A percentile compares a stretch with the other conserved stretches of the same genome.
Conservation (phyloP, 2,797 vertebrate species). For the Distichodus sexfasciatus region DNA sequence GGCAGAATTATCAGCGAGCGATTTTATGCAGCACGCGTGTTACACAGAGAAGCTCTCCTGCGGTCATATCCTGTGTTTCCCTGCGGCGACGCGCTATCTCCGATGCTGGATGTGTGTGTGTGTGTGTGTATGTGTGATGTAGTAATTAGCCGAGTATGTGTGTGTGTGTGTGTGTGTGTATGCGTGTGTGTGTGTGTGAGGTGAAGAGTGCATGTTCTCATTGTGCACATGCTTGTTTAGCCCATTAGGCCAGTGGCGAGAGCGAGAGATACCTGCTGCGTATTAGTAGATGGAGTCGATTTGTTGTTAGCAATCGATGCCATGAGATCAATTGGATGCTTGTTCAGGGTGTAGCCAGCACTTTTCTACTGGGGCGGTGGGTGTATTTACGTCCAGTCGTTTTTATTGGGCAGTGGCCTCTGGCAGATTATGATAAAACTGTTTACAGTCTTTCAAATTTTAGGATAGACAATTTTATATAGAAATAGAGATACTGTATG, state of each 20-base stretch:
- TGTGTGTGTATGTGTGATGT: slow-evolving; percentile 24
- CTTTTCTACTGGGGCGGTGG: too few relatives aligned
- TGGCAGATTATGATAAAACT: too few relatives aligned
- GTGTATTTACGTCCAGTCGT: too few relatives aligned
- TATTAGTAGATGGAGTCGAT: slow-evolving; percentile 31
- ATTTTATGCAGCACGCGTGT: slow-evolving; percentile 43
- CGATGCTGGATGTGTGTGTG: background rate
- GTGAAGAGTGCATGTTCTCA: slow-evolving; percentile 17
- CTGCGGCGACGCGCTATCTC: slow-evolving; percentile 9
- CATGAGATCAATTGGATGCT: slow-evolving; percentile 25
- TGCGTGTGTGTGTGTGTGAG: background rate
- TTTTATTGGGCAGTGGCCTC: too few relatives aligned
- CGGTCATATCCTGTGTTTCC: slow-evolving; percentile 27
- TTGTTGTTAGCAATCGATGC: slow-evolving; percentile 24
- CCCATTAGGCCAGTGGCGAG: slow-evolving; percentile 2
- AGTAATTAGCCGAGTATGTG: slow-evolving; percentile 3
- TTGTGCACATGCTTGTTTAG: slow-evolving; percentile 21
- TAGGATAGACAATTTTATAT: too few relatives aligned
- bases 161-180: background rate
- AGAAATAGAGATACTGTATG: too few relatives aligned
- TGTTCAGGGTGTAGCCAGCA: slow-evolving; percentile 34
- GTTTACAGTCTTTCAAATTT: too few relatives aligned
- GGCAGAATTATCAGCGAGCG: slow-evolving; percentile 40
- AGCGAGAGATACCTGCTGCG: slow-evolving; percentile 9
- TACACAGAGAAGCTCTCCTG: slow-evolving; percentile 15